Evolutionary conservation across 2,797 vertebrate genomes (phyloP), one percentile per base, ranked within the genome.

Genomic region (Kryptopterus vitreolus): DNA sequence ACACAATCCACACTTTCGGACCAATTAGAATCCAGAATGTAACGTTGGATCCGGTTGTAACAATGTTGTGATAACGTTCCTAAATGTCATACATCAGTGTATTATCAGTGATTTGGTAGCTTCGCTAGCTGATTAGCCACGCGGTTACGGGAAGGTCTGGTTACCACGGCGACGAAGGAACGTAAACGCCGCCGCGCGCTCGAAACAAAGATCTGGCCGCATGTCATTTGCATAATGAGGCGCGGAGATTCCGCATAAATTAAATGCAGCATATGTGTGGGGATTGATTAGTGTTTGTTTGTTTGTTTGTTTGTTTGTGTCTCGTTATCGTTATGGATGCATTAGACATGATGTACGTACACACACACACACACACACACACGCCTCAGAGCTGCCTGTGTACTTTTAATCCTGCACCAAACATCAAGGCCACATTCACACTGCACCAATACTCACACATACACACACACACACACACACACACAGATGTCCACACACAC

Each of bases 391-490:
- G 20, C 20, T 58, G 33, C 31, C 1, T 2, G 1, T 58, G 38
- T 29, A 58, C 22, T 72, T 66, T 57, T 79, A 20, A 79, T 70
- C 73, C 68, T 74, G 82, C 71, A 80, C 78, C 83, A 82, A 81
- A 81, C 75, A 82, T 76, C 50, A 61, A 24, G 15, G 43, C 76
- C 63, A 74, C 65, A 72, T 78, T 50, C 52, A 53, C 48, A 70
- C 38, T 70, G 46, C 68, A 70, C 68, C 65, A 68, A 12, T 46
- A 46, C 43, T 1, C 62, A 75, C 70, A 78, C 71, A 62, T 31
- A 68, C 62, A 65, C 75, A 79, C 46, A 48, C 46, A 48, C 48
- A 50, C 48, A 43, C 35, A 38, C 35, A 38, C 48, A 81, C 48
- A 50, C 48, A 50, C 48, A 50, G 9, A 16, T 10, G 3, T 12